Base-by-base conservation (phyloP, 1,140 invertebrate genomes). In the Oppia nitens region DNA sequence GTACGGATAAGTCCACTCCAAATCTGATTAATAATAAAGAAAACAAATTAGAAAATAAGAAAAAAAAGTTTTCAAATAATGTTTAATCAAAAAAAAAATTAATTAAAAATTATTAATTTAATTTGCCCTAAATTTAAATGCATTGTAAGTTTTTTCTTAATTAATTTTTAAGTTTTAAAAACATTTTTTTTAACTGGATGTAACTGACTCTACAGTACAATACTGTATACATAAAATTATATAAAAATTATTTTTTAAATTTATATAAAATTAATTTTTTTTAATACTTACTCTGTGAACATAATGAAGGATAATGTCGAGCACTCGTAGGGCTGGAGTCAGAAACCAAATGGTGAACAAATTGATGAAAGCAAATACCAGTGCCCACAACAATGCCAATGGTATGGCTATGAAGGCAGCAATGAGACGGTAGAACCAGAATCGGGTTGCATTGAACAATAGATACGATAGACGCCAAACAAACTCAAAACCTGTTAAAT, bases 401-500 rank as follows among this genome's bases (percentile, higher is more conserved):
- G 69, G 72, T 1, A 72, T 40, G 9, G 70, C 71, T 57, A 69
- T 66, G 12, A 73, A 29, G 2, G 67, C 63, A 3, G 72, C 66
- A 20, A 70, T 53, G 3, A 73, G 40, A 17, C 69, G 68, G 66
- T 76, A 76, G 60, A 73, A 68, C 65, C 69, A 70, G 23, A 66
- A 64, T 57, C 73, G 74, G 52, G 72, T 70, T 27, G 66, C 68
- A 50, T 63, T 70, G 66, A 75, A 77, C 28, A 74, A 67, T 4
- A 66, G 64, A 66, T 71, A 73, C 1, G 71, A 68, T 25, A 68
- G 56, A 27, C 65, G 66, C 75, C 76, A 77, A 4, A 75, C 67
- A 53, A 70, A 70, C 54, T 75, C 70, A 48, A 73, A 68, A 27
- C 71, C 69, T 40, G 17, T 40, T 17, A 40, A 40, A 6, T n/a